Evolutionary conservation across 2,888 invertebrate genomes (phyloP), one percentile per base, ranked within the genome.

Genomic region (Philopedon plagiatum): DNA sequence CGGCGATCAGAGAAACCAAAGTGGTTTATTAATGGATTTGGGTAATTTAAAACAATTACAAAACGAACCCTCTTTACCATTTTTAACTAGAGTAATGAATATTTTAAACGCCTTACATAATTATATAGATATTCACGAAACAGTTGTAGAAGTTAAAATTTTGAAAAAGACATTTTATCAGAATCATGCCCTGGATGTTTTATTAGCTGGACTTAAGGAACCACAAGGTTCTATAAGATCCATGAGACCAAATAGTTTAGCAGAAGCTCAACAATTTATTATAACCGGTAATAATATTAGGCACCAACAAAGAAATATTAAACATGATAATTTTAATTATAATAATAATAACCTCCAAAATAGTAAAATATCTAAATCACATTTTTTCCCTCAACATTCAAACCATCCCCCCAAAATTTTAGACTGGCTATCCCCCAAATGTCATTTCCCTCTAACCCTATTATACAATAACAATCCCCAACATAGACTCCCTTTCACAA

Each of bases 1-100:
- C n/a, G 62, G 62, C 3, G 54, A 64, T 54, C 64, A 64, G 54
- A 23, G 64, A 18, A 32, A 64, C 26, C 37, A 64, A 26, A 64
- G 44, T 51, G 56, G 29, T 29, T 13, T 56, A 11, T n/a, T 57
- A 7, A 32, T 57, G 8, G 57, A 57, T 15, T 15, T 57, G 1
- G 57, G 34, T 3, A 29, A 57, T 15, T 13, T 57, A 32, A 32
- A 21, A 8, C 57, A 32, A 18, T 8, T 5, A 5, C n/a, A 13
- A 29, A 57, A 57, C n/a, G 34, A 57, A 34, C 19, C 57, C 21
- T 34, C 29, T 13, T 34, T 57, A 34, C 34, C 3, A 13, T 29
- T 56, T 29, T 18, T 26, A 23, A 56, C 8, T 56, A 29, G 29
- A 1, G 32, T 29, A 15, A 56, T 56, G 32, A n/a, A 23, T 11